These are phyloP conservation scores for Steatocranus sp. DNA, from an alignment of 2,797 vertebrate genomes.

Conservation along the genomic window DNA sequence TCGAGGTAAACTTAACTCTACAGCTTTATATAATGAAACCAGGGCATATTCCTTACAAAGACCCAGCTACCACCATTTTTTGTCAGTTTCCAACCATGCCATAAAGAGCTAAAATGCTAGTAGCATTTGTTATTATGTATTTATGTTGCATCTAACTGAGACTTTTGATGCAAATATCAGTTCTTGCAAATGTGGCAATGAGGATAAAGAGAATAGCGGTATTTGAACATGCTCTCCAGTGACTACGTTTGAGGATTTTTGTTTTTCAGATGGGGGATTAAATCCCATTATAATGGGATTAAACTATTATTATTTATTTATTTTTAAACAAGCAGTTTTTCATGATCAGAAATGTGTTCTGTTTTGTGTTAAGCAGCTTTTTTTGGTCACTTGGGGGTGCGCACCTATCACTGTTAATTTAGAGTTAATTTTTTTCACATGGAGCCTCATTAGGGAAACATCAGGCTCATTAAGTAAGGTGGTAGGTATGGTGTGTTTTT, in stretches of 20 bases:
- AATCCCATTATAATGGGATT: background rate
- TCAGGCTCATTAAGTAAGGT: background rate
- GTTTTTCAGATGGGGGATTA: background rate
- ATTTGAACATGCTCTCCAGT: background rate
- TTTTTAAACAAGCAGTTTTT: background rate
- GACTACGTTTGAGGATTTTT: background rate
- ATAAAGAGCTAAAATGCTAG: background rate
- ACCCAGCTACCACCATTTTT: background rate
- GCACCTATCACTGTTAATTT: background rate
- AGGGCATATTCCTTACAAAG: background rate
- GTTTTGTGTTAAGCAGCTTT: background rate
- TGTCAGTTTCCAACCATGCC: background rate
- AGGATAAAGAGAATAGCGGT: background rate
- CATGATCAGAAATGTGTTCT: background rate
- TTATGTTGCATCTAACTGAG: background rate
- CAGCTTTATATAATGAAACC: background rate
- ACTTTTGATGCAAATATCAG: background rate
- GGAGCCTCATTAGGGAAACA: background rate
- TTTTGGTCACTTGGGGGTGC: background rate
- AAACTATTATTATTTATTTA: background rate
- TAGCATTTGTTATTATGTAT: background rate
- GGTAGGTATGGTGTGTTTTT: background rate
- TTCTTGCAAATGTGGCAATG: background rate
- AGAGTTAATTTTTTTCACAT: background rate
- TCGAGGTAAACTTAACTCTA: background rate